phyloP scores from a whole-genome alignment of 1,140 invertebrate species.

The Drosophila mojavensis region DNA sequence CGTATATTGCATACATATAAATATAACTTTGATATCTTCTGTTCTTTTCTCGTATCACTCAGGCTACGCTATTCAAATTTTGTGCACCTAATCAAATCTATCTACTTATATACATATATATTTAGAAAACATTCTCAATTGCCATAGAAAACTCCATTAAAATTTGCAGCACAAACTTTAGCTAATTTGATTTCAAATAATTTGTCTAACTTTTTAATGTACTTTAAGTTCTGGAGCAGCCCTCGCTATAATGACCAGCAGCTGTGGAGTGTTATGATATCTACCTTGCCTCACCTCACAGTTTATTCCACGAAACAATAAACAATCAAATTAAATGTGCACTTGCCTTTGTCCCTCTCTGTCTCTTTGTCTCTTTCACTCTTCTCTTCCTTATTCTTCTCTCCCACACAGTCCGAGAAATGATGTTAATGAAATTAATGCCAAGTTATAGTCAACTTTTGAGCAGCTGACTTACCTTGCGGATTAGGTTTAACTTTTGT shows the following conservation, averaged over 20 bases:
- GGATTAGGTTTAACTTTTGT: constrained; percentile 59
- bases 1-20: neutral
- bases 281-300: neutral
- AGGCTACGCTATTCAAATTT: too few species aligned
- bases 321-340: constrained; percentile 63
- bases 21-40: neutral
- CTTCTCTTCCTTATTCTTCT: neutral
- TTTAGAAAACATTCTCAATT: neutral
- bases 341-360: constrained; percentile 32
- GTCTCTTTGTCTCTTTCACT: neutral
- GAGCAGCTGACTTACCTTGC: constrained; percentile 44
- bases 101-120: too few species aligned
- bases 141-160: neutral
- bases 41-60: neutral
- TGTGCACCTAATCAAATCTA: too few species aligned
- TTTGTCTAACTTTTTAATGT: constrained; percentile 48
- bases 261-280: constrained; percentile 24
- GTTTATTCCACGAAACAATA: constrained; percentile 41
- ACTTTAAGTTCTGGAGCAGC: constrained; percentile 23
- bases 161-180: neutral
- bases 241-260: constrained; percentile 21
- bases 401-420: constrained; percentile 1
- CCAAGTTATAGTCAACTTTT: constrained; percentile 60
- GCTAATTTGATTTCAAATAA: constrained; percentile 31
- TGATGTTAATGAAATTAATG: constrained; percentile 66